A percentile compares a stretch with the other conserved stretches of the same genome.
Conservation (phyloP, 2,113 vertebrate genomes). For the Lepisosteus osseus region DNA sequence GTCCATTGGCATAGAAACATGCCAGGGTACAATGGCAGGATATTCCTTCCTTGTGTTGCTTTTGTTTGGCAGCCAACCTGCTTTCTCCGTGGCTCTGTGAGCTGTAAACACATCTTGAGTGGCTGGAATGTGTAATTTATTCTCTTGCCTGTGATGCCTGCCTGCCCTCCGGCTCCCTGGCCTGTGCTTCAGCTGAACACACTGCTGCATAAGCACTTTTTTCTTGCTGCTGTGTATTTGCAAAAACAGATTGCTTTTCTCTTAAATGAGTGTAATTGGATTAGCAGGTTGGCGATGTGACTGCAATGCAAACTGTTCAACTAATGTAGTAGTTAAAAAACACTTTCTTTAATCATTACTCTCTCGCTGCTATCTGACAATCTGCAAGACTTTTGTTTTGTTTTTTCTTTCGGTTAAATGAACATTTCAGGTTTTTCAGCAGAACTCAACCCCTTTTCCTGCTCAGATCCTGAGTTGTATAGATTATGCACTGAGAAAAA, state of each 20-base stretch:
- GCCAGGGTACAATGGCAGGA: too few species aligned
- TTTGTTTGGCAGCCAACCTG: too few species aligned
- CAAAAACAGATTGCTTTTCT: background rate
- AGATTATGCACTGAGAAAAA: too few species aligned
- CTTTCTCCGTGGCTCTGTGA: too few species aligned
- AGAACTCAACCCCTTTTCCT: too few species aligned
- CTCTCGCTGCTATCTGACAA: background rate
- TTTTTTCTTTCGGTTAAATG: background rate
- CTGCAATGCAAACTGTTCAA: background rate
- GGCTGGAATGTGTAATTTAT: background rate
- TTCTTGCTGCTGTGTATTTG: background rate
- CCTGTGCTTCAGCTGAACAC: background rate
- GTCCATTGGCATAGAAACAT: too few species aligned
- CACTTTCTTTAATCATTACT: background rate
- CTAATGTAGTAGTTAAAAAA: background rate
- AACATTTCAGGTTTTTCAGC: background rate
- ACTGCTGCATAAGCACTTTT: background rate
- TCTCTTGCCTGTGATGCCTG: background rate
- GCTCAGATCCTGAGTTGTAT: too few species aligned
- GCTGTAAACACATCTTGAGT: background rate
- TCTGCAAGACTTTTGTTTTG: background rate
- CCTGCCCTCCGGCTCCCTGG: background rate
- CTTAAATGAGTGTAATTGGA: constrained; percentile 5
- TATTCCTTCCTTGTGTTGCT: too few species aligned
- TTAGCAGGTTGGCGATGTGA: background rate